phyloP scores from a whole-genome alignment of 2,113 vertebrate genomes.

The Cepphus grylle region DNA sequence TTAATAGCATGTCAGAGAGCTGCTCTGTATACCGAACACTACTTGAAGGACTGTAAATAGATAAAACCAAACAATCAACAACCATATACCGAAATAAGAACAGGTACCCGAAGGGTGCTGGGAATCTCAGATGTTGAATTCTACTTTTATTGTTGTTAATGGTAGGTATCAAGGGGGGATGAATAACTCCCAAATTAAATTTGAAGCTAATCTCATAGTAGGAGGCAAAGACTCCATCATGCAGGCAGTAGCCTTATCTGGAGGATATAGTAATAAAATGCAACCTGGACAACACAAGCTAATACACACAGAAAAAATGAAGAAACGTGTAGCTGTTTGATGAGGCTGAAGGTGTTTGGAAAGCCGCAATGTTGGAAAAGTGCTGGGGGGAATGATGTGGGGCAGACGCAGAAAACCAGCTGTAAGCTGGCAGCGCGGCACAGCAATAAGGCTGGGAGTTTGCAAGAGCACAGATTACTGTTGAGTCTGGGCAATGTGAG shows the following conservation, averaged over 20 bases:
- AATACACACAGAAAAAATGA: neutral
- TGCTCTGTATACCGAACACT: neutral
- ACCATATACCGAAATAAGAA: neutral
- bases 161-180: neutral
- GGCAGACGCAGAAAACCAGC: neutral
- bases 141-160: conserved; percentile 20
- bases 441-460: neutral
- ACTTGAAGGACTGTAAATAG: conserved; percentile 13
- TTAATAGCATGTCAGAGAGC: conserved; percentile 18
- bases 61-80: neutral
- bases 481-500: neutral
- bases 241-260: conserved; percentile 27
- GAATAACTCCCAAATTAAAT: conserved; percentile 45
- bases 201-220: conserved; percentile 19
- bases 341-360: neutral
- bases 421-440: neutral
- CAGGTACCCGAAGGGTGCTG: neutral
- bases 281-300: neutral
- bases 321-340: neutral
- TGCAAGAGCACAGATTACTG: neutral
- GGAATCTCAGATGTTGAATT: neutral
- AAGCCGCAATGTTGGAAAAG: neutral
- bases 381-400: neutral
- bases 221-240: neutral
- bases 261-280: conserved; percentile 34